phyloP scores from a whole-genome alignment of 2,113 vertebrate genomes.

The Emydocephalus ijimae region DNA sequence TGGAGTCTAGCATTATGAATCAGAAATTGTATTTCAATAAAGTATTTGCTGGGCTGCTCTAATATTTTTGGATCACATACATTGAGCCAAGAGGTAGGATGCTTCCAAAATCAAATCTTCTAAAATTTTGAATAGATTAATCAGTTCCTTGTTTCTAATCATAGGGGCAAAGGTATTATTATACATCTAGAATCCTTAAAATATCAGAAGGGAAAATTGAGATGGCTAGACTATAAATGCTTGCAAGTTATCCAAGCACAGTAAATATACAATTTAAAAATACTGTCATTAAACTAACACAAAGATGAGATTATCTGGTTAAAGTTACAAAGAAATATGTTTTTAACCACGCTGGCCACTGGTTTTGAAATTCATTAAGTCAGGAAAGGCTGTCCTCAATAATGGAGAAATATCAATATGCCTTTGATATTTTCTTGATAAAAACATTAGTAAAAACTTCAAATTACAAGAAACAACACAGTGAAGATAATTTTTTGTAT shows the following conservation, averaged over 20 bases:
- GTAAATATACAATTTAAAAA: neutral
- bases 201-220: neutral
- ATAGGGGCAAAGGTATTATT: neutral
- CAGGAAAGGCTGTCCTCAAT: neutral
- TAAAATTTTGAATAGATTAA: neutral
- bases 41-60: neutral
- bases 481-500: neutral
- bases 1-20: neutral
- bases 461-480: neutral
- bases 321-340: neutral
- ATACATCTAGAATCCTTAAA: neutral
- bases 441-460: neutral
- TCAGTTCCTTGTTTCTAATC: neutral
- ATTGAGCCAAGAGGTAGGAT: neutral
- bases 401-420: neutral
- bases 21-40: neutral
- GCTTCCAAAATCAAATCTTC: neutral
- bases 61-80: neutral
- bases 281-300: neutral
- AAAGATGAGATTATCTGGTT: neutral
- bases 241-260: neutral
- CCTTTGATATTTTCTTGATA: neutral
- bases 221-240: neutral
- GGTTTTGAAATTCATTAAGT: neutral
- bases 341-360: neutral